phyloP scores from a whole-genome alignment of 1,140 invertebrate species.

The Himalopsyche phryganea region DNA sequence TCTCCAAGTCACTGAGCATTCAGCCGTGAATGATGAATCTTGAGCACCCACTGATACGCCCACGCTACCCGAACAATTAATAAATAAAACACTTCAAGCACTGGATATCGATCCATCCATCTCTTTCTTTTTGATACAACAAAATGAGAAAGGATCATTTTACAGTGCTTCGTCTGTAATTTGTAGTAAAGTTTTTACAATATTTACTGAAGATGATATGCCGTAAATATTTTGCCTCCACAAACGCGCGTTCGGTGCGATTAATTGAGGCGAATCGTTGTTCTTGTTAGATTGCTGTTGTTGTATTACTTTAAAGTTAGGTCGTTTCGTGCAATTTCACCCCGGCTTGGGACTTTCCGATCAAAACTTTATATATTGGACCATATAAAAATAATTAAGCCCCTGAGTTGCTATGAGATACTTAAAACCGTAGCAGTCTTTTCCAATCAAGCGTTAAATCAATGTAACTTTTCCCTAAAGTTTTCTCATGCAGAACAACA shows the following conservation, averaged over 20 bases:
- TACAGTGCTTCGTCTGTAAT: neutral
- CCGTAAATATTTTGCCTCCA: conserved; percentile 1
- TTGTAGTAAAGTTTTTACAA: neutral
- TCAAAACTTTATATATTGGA: too few species aligned
- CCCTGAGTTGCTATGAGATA: too few species aligned
- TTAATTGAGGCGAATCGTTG: conserved; percentile 1
- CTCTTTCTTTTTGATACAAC: neutral
- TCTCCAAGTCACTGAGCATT: neutral
- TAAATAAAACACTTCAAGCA: neutral
- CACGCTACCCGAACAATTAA: neutral
- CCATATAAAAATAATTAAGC: too few species aligned
- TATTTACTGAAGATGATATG: neutral
- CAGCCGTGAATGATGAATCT: conserved; percentile 2
- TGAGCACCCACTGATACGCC: neutral
- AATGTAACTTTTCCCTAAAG: too few species aligned
- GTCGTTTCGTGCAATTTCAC: too few species aligned
- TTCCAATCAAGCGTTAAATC: too few species aligned
- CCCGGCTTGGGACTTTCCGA: too few species aligned
- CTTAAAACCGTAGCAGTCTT: too few species aligned
- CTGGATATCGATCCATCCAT: neutral
- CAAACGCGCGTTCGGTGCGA: neutral
- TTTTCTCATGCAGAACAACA: too few species aligned
- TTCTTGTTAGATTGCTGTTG: conserved; percentile 3
- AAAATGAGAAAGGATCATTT: neutral
- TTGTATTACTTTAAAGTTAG: neutral